A percentile compares a stretch with the other conserved stretches of the same genome.
Conservation (phyloP, 2,113 vertebrate species). For the Arvicanthis niloticus region DNA sequence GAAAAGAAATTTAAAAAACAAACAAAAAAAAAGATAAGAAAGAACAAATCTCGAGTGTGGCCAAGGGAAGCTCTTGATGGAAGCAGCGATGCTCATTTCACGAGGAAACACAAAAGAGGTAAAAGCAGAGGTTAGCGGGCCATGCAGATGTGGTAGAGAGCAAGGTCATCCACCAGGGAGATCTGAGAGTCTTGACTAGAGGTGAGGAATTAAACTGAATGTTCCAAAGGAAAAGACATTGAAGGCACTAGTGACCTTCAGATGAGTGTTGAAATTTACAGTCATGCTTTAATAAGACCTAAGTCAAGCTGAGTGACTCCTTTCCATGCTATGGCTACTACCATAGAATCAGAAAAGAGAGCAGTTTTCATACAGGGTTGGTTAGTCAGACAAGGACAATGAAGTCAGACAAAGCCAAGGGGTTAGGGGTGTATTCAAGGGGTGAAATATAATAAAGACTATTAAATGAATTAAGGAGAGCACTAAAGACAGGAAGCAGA, state of each 20-base stretch:
- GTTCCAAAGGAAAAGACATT: constrained; percentile 34
- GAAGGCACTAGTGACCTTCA: not conserved
- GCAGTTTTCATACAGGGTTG: not conserved
- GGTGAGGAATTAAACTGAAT: not conserved
- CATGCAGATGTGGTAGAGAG: not conserved
- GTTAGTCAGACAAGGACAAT: not conserved
- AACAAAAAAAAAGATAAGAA: not conserved
- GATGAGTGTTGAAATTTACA: not conserved
- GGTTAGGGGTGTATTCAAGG: not conserved
- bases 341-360: not conserved
- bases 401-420: constrained; percentile 21
- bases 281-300: constrained; percentile 33
- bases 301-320: not conserved
- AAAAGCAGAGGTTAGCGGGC: not conserved
- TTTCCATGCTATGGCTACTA: not conserved
- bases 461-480: not conserved
- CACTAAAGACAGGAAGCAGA: not conserved
- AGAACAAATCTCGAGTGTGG: not conserved
- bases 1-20: no score
- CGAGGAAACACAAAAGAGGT: not conserved
- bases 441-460: not conserved
- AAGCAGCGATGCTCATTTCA: not conserved
- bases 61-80: not conserved
- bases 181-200: not conserved
- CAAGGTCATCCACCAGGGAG: not conserved